Base-by-base conservation (phyloP, 2,888 invertebrate species). In the Chrysolina haemoptera region DNA sequence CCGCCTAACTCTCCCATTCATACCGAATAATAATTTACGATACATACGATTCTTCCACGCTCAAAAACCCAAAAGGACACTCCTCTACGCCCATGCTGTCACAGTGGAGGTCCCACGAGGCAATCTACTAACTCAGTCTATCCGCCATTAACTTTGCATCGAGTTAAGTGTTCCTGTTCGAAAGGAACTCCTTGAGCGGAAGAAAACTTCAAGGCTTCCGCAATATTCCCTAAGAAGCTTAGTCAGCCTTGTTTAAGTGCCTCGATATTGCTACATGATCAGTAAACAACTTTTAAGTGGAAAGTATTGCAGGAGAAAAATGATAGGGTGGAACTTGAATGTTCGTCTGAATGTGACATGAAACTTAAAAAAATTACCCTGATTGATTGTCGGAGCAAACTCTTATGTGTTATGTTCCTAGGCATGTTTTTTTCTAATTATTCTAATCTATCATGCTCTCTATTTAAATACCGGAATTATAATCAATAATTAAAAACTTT, bases 101-200 rank as follows among this genome's bases (percentile, higher is more conserved):
- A 40, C 27, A 66, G 55, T 74, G 63, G 79, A 80, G 79, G 79
- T 79, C 74, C 71, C 84, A 73, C 62, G 82, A 73, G 83, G 82
- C 82, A 82, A 81, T 83, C 82, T 80, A 74, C 76, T 73, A 81
- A 81, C 81, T 82, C 81, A 82, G 80, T 84, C 84, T 85, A 84
- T 84, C 84, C 86, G 84, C 82, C 88, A 88, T 88, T 88, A 88
- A 88, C 88, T 88, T 88, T 88, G 88, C 88, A 88, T 88, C 85
- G 85, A 87, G 86, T 87, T 87, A 87, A 88, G 88, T 87, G 87
- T 87, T 87, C 84, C 83, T 82, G 81, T 81, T 84, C 83, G 84
- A 86, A 85, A 84, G 82, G 83, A 85, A 84, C 82, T 83, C 83
- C 76, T 78, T 69, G 75, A 77, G 75, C 77, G 76, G 79, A 76